phyloP scores from a whole-genome alignment of 1,140 invertebrate species.

The Scylla paramamosain region DNA sequence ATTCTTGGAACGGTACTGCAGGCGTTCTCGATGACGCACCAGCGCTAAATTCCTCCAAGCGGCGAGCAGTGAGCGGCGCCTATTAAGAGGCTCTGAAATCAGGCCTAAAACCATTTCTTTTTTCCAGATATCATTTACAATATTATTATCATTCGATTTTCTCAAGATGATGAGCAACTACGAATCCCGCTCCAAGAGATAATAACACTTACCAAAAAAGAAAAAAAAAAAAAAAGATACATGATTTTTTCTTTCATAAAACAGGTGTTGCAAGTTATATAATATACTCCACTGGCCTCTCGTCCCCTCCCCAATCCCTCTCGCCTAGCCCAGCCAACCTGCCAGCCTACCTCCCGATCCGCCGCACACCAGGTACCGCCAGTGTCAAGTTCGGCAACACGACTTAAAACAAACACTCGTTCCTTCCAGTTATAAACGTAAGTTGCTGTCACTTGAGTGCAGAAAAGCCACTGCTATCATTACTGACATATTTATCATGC shows the following conservation, averaged over 20 bases:
- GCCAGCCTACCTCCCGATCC: not conserved
- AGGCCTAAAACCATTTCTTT: not conserved
- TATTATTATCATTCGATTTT: not conserved
- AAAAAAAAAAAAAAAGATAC: not conserved
- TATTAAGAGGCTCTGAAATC: not conserved
- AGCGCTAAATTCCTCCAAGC: not conserved
- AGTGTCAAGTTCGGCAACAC: slow-evolving; percentile 1
- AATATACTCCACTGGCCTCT: not conserved
- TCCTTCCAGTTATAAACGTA: not conserved
- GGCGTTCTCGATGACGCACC: not conserved
- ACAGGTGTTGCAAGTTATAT: slow-evolving; percentile 13
- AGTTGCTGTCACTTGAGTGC: not conserved
- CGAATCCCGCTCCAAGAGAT: not conserved
- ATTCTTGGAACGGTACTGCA: not conserved
- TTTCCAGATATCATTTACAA: not conserved
- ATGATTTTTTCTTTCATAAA: not conserved
- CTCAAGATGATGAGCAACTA: not conserved
- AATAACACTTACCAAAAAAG: not conserved
- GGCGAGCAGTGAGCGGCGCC: not conserved
- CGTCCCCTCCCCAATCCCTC: not conserved
- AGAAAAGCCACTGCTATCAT: not conserved
- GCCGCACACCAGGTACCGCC: not conserved
- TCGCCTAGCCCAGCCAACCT: not conserved
- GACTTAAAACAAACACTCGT: not conserved
- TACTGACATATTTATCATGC: slow-evolving; percentile 3